These are phyloP conservation scores for Botia almorhae DNA, from an alignment of 2,797 vertebrate species.

Conservation along the genomic window DNA sequence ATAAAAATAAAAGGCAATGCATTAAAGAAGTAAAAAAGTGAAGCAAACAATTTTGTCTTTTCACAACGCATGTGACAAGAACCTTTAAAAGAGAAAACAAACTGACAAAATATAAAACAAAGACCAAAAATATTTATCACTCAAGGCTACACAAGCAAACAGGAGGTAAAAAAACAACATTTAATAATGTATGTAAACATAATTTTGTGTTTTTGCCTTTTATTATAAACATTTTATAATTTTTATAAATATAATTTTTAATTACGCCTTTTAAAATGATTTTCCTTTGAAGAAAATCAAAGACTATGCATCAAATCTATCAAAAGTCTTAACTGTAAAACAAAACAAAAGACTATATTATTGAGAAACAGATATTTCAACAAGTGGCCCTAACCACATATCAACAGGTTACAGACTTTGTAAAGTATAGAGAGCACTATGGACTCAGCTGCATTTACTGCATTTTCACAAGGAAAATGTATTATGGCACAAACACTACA, in stretches of 20 bases:
- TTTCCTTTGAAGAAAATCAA: background rate
- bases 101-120: background rate
- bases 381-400: constrained; percentile 30
- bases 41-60: too few relatives aligned
- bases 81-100: background rate
- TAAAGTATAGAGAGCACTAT: constrained; percentile 22
- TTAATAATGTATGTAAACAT: too few relatives aligned
- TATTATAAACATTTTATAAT: too few relatives aligned
- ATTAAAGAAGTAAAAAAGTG: too few relatives aligned
- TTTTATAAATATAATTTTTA: too few relatives aligned
- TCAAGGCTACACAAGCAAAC: too few relatives aligned
- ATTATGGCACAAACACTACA: constrained; percentile 1
- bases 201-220: too few relatives aligned
- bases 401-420: constrained; percentile 51
- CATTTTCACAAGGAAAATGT: background rate
- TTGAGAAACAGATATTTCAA: constrained; percentile 15
- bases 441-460: constrained; percentile 1
- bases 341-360: background rate
- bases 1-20: too few relatives aligned
- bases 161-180: too few relatives aligned
- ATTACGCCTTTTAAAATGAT: too few relatives aligned
- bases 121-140: background rate
- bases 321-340: background rate
- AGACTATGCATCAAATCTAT: background rate
- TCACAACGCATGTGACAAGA: background rate